These are phyloP conservation scores for Onychomys leucogaster DNA, from an alignment of 2,797 vertebrate genomes.

Conservation along the genomic window DNA sequence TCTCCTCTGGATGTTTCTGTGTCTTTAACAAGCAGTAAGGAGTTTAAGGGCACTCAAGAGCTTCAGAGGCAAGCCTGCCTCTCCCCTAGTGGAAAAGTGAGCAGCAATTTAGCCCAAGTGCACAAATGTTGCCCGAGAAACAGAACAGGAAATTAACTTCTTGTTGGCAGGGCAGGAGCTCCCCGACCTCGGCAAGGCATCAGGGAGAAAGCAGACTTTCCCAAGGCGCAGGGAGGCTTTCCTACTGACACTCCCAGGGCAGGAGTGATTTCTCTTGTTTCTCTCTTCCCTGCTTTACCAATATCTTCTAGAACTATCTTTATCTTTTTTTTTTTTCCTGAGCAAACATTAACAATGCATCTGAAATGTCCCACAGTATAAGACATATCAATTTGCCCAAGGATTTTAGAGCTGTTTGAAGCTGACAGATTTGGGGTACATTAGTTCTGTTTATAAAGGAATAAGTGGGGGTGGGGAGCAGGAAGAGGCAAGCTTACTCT, in stretches of 20 bases:
- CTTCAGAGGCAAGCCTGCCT: slow-evolving; percentile 70
- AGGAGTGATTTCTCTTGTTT: not conserved
- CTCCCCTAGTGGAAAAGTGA: slow-evolving; percentile 83
- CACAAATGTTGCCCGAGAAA: slow-evolving; percentile 81
- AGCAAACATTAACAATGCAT: slow-evolving; percentile 4
- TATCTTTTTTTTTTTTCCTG: not conserved
- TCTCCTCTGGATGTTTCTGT: slow-evolving; percentile 70
- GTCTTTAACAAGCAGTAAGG: slow-evolving; percentile 82
- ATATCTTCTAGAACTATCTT: not conserved
- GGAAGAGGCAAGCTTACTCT: slow-evolving; percentile 10
- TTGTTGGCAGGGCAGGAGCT: slow-evolving; percentile 69
- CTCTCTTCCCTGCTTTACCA: not conserved
- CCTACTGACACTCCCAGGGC: not conserved
- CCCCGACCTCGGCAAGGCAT: slow-evolving; percentile 42
- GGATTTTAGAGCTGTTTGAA: slow-evolving; percentile 52
- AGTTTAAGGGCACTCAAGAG: slow-evolving; percentile 79
- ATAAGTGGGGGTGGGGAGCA: not conserved
- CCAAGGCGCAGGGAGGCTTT: slow-evolving; percentile 37
- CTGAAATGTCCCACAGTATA: not conserved
- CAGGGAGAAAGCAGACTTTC: slow-evolving; percentile 61
- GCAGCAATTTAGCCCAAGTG: slow-evolving; percentile 76
- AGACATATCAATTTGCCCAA: slow-evolving; percentile 13
- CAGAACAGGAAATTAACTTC: slow-evolving; percentile 87
- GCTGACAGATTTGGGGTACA: slow-evolving; percentile 7
- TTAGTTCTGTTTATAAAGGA: slow-evolving; percentile 1